phyloP scores from a whole-genome alignment of 2,113 vertebrate species.

The Loxodonta africana region DNA sequence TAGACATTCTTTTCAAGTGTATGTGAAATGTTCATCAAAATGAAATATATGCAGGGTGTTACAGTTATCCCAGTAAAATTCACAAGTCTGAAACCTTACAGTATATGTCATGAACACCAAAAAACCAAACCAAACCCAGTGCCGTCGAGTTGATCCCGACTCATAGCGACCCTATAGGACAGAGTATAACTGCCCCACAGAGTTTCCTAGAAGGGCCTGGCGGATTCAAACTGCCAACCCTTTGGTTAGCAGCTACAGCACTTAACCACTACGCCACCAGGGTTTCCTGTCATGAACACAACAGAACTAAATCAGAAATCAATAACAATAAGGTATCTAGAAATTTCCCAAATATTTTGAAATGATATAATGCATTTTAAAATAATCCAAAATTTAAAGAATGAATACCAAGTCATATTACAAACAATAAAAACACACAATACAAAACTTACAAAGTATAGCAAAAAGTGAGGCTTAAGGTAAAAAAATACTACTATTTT shows the following conservation, averaged over 20 bases:
- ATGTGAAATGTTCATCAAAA: background rate
- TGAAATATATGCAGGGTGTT: background rate
- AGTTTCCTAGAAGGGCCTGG: too few relatives aligned
- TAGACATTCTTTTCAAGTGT: background rate
- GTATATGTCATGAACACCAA: background rate
- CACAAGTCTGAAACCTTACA: background rate
- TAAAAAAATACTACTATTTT: background rate
- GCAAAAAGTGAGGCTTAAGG: background rate
- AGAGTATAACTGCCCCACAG: too few relatives aligned
- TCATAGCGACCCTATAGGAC: too few relatives aligned
- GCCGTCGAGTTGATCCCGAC: too few relatives aligned
- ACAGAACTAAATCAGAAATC: background rate
- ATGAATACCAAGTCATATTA: background rate
- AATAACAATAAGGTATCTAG: background rate
- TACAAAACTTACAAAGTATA: background rate
- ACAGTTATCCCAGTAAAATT: background rate
- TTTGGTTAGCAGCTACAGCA: too few relatives aligned
- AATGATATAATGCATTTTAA: background rate
- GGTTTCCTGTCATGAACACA: background rate
- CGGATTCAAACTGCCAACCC: too few relatives aligned
- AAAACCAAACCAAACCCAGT: too few relatives aligned
- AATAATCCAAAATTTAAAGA: background rate
- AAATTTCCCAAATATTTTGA: background rate
- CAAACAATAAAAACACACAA: background rate
- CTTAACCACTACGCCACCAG: too few relatives aligned